Evolutionary conservation across 2,888 invertebrate species (phyloP), one percentile per base, ranked within the genome.

Genomic region (Agrotis segetum): DNA sequence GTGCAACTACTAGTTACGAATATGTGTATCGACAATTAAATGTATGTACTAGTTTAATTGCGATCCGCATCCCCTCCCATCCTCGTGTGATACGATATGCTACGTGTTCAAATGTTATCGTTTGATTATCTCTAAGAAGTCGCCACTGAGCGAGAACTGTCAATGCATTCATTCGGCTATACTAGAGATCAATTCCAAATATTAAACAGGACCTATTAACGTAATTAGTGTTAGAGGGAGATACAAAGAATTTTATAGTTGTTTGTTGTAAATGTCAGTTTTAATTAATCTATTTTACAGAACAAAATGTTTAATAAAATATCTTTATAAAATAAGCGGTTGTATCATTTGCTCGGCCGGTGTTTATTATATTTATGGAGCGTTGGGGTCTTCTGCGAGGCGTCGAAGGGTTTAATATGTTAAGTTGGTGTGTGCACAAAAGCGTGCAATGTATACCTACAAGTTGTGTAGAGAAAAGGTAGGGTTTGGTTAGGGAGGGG

Each of bases 181-280:
- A 87, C 86, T 88, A 89, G 86, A 88, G 80, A 91, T 87, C 87
- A 88, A 91, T 91, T 89, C 90, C 90, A 91, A 90, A 88, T 85
- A 88, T 88, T 88, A 89, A 92, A 92, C 93, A 91, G 90, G 92
- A 95, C 93, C 92, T 94, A 93, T 92, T 91, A 92, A 92, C 88
- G 90, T 92, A 92, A 92, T 91, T 93, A 95, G 93, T 90, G 88
- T 93, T 95, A 95, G 92, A 92, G 87, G 87, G 89, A 91, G 90
- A 92, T 92, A 92, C 93, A 93, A 94, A 94, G 94, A 94, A 95
- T 95, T 96, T 95, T 96, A 95, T 96, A 96, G 95, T 94, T 94
- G 95, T 95, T 96, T 94, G 96, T 95, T 96, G 95, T 96, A 95
- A 95, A 94, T 94, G 95, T 96, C 95, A 92, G 95, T 95, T 95